These are phyloP conservation scores for Sycobia sp. DNA, from an alignment of 1,140 invertebrate genomes.

Conservation along the genomic window DNA sequence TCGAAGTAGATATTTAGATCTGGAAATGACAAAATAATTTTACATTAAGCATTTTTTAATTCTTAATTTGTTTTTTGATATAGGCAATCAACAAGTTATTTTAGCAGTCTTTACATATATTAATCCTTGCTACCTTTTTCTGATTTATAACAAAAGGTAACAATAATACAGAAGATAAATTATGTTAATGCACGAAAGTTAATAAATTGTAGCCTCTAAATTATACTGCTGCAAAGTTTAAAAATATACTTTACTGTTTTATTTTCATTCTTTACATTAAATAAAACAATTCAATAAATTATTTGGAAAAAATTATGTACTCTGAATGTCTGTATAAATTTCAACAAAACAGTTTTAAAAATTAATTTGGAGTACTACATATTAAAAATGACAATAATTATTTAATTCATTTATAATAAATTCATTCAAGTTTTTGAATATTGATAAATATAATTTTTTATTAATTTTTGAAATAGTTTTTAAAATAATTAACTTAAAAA, in stretches of 20 bases:
- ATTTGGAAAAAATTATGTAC: too few species aligned
- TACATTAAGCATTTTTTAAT: constrained; percentile 35
- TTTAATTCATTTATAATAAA: too few species aligned
- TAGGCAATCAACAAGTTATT: constrained; percentile 50
- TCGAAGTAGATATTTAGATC: background rate
- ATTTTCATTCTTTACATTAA: too few species aligned
- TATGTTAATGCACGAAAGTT: constrained; percentile 49
- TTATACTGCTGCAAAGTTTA: background rate
- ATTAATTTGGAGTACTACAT: too few species aligned
- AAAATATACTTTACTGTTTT: background rate
- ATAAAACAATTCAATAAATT: too few species aligned
- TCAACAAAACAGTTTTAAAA: too few species aligned
- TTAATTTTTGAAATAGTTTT: background rate
- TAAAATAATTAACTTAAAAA: too few species aligned
- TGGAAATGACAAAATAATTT: constrained; percentile 45
- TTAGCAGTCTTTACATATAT: constrained; percentile 48
- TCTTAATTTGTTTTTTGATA: constrained; percentile 41
- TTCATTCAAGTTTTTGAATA: background rate
- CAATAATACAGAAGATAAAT: constrained; percentile 49
- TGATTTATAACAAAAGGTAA: constrained; percentile 47
- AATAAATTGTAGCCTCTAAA: constrained; percentile 39
- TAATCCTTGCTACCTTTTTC: constrained; percentile 36
- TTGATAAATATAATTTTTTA: background rate
- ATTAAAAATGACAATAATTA: background rate
- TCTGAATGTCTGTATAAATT: too few species aligned